Evolutionary conservation across 1,140 invertebrate genomes (phyloP).

Genomic region (Drosophila repleta): DNA sequence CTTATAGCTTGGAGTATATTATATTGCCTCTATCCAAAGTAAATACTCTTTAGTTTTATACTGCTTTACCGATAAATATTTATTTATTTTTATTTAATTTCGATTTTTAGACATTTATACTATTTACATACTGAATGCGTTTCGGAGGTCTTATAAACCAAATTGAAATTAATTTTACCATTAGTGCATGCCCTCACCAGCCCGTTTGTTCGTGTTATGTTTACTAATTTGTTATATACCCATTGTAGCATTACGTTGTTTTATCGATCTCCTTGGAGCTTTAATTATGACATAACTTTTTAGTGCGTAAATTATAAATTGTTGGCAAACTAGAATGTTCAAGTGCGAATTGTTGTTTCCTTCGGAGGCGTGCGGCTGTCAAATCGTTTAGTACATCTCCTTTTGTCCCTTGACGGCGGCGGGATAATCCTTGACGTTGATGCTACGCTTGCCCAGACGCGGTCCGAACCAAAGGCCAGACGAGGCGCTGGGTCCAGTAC

Average conservation of each 20-base stretch:
- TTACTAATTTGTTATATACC: slow-evolving; percentile 52
- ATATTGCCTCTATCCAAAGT: too few relatives aligned
- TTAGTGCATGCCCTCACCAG: slow-evolving; percentile 72
- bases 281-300: slow-evolving; percentile 3
- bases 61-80: not conserved
- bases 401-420: slow-evolving; percentile 59
- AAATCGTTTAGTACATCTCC: slow-evolving; percentile 56
- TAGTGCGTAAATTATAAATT: slow-evolving; percentile 10
- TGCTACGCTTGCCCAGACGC: slow-evolving; percentile 84
- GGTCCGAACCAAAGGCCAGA: slow-evolving; percentile 86
- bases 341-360: slow-evolving; percentile 16
- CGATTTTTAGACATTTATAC: slow-evolving; percentile 13
- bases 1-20: too few relatives aligned
- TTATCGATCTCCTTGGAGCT: slow-evolving; percentile 44
- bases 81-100: slow-evolving; percentile 25
- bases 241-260: slow-evolving; percentile 51
- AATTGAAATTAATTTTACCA: slow-evolving; percentile 29
- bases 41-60: not conserved
- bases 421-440: slow-evolving; percentile 54
- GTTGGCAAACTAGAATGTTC: slow-evolving; percentile 12
- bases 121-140: slow-evolving; percentile 48
- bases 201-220: slow-evolving; percentile 45
- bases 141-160: slow-evolving; percentile 9
- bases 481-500: slow-evolving; percentile 77
- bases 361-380: not conserved